Evolutionary conservation across 1,140 invertebrate genomes (phyloP).

Genomic region (Anastatus disparis): DNA sequence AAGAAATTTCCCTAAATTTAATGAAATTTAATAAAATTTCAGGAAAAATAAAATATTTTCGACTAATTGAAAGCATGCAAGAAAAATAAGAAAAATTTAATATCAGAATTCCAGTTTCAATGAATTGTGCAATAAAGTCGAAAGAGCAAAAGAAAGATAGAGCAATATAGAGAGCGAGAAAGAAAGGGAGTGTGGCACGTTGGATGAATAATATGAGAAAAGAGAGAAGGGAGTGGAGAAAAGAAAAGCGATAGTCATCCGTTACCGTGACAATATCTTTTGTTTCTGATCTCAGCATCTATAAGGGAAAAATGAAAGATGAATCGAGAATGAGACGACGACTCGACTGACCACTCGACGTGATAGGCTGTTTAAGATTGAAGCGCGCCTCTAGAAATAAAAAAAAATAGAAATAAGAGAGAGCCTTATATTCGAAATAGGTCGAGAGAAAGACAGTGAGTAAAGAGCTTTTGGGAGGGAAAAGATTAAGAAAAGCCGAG

Average conservation of each 20-base stretch:
- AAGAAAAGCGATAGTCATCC: conserved; percentile 6
- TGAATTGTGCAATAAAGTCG: conserved; percentile 4
- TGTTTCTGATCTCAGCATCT: conserved; percentile 3
- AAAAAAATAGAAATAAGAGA: background rate
- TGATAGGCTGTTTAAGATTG: conserved; percentile 18
- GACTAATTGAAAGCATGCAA: background rate
- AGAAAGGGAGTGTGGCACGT: background rate
- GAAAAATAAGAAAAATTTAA: conserved; percentile 1
- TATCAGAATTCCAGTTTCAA: background rate
- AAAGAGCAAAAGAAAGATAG: background rate
- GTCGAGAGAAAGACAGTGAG: background rate
- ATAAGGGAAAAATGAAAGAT: conserved; percentile 14
- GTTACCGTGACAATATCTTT: background rate
- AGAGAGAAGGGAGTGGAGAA: too few relatives aligned
- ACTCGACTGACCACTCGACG: conserved; percentile 17
- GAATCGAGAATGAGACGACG: conserved; percentile 10
- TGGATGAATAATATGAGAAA: background rate
- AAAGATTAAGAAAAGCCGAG: conserved; percentile 4
- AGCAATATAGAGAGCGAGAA: background rate
- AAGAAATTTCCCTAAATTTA: too few relatives aligned
- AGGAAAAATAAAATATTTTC: background rate
- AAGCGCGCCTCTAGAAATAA: conserved; percentile 10
- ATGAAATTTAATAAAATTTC: too few relatives aligned
- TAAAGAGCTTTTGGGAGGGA: too few relatives aligned
- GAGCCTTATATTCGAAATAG: background rate